These are phyloP conservation scores for Lumbricus terrestris DNA, from an alignment of 2,888 invertebrate species.

Conservation along the genomic window DNA sequence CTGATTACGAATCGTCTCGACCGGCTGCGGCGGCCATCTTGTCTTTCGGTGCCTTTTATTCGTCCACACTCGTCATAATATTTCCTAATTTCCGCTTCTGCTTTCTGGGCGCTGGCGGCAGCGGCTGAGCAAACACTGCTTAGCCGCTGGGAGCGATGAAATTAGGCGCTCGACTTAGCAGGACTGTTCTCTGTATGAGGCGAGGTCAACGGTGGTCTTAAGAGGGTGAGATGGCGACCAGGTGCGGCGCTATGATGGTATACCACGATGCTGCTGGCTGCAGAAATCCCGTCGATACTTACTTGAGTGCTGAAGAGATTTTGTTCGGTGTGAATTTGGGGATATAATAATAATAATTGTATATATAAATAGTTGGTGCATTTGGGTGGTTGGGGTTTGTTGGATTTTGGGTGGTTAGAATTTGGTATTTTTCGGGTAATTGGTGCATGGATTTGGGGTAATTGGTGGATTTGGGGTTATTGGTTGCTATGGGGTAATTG, in stretches of 20 bases:
- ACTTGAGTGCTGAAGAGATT: background rate
- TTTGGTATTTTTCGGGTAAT: too few species aligned
- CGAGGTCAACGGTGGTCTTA: background rate
- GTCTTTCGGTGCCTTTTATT: background rate
- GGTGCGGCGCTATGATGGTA: background rate
- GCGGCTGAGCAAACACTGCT: background rate
- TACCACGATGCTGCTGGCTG: too few species aligned
- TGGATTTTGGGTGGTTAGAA: too few species aligned
- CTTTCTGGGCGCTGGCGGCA: background rate
- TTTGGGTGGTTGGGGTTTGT: too few species aligned
- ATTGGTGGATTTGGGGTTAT: too few species aligned
- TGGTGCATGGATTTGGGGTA: too few species aligned
- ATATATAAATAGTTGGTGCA: too few species aligned
- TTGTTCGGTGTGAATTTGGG: background rate
- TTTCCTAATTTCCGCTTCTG: background rate
- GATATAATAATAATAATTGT: too few species aligned
- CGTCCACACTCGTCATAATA: background rate
- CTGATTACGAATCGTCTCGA: background rate
- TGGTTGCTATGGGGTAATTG: too few species aligned
- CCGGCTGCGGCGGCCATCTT: background rate
- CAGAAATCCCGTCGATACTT: background rate
- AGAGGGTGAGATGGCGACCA: background rate
- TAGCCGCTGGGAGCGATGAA: slow-evolving; percentile 3
- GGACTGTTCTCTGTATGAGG: background rate
- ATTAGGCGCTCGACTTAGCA: background rate